Base-by-base conservation (phyloP, 1,140 invertebrate species). In the Cydia strobilella region DNA sequence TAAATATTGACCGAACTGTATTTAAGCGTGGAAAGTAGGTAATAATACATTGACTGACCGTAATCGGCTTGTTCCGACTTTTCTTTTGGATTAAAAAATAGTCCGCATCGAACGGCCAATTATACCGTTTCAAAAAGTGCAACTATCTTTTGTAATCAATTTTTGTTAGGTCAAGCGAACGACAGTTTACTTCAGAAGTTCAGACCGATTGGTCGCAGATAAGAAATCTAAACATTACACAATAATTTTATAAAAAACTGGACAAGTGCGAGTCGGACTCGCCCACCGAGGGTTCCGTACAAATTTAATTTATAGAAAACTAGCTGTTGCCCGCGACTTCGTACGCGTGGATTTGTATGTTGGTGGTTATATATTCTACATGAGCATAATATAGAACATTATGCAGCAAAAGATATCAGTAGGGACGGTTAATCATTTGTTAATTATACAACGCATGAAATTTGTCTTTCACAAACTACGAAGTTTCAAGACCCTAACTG, bases 81-180 rank as follows among this genome's bases (percentile, higher is more conserved):
- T 69, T 39, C 27, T 69, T 69, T 69, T 69, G 27, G 35, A n/a
- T 27, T 66, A 66, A 66, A 69, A 69, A 69, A 69, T 69, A 35
- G 65, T 42, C 65, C 31, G 65, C 31, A 69, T 69, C 51, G 65
- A 77, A 77, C 80, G 75, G 74, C 79, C 72, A 80, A 82, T 79
- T 78, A 79, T 79, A 77, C 74, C 65, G 71, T 72, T 76, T 76
- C 72, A 79, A 78, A 79, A 78, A 75, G 62, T 77, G 74, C 74
- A 80, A 79, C 74, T 76, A 75, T 81, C 74, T 83, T 84, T 86
- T 79, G 80, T 76, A 86, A 86, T 84, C 80, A 78, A 84, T 86
- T 85, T 79, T 79, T 76, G 75, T 76, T 72, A 74, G 69, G 76
- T 75, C 76, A 73, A 77, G 74, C 76, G 48, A 62, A 78, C 75